These are phyloP conservation scores for Drosophila yakuba DNA, from an alignment of 1,140 invertebrate genomes.

Conservation along the genomic window DNA sequence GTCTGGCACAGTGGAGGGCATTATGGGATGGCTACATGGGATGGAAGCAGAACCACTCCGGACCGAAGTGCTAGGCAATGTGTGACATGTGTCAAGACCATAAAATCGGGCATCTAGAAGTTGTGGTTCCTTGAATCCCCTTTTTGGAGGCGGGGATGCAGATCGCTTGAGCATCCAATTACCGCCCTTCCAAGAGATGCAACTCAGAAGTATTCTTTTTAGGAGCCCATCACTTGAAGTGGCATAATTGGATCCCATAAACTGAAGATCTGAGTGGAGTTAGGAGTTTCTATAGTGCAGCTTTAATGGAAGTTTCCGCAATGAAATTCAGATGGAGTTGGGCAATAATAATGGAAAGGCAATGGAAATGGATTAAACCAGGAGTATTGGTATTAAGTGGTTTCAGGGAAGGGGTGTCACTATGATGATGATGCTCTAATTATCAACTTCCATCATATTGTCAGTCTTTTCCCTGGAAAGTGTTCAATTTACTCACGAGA, in stretches of 20 bases:
- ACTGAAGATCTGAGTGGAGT: constrained; percentile 4
- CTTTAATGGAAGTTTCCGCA: neutral
- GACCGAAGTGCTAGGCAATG: constrained; percentile 58
- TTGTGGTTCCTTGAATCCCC: constrained; percentile 19
- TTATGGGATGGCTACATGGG: constrained; percentile 3
- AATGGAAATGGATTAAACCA: too few species aligned
- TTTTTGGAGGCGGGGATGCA: neutral
- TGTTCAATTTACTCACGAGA: constrained; percentile 59
- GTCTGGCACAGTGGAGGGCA: constrained; percentile 19
- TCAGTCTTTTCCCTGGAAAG: too few species aligned
- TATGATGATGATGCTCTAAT: too few species aligned
- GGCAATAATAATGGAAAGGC: too few species aligned
- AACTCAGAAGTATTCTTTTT: constrained; percentile 2
- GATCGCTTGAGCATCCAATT: constrained; percentile 27
- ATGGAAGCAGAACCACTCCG: constrained; percentile 3
- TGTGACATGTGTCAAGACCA: constrained; percentile 61
- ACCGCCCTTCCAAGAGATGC: constrained; percentile 7
- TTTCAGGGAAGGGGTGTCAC: too few species aligned
- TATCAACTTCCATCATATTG: too few species aligned
- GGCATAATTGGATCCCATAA: constrained; percentile 13
- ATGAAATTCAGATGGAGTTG: neutral
- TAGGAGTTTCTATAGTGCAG: neutral
- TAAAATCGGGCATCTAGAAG: constrained; percentile 12
- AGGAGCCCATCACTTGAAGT: neutral
- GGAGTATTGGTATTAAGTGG: neutral